Evolutionary conservation across 1,140 invertebrate species (phyloP).

Genomic region (Ladona fulva): DNA sequence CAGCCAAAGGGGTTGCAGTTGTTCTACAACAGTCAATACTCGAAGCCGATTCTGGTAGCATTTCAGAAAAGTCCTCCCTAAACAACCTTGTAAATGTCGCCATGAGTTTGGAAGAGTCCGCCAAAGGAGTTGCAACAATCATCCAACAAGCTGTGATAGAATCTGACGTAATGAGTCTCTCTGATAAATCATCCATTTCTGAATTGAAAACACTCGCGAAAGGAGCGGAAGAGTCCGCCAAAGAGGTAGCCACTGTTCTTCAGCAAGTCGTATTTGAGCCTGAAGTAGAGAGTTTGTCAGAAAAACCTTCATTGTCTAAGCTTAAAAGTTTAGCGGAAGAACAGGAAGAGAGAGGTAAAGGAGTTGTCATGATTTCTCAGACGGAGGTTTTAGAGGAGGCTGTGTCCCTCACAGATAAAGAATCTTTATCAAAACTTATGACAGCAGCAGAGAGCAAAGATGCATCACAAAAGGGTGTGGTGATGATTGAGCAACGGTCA

Average conservation of each 20-base stretch:
- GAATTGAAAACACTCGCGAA: slow-evolving; percentile 16
- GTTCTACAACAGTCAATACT: slow-evolving; percentile 20
- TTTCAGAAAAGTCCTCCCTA: slow-evolving; percentile 18
- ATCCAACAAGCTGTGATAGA: slow-evolving; percentile 27
- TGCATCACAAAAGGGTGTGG: neutral
- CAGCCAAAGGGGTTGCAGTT: slow-evolving; percentile 12
- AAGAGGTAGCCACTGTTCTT: slow-evolving; percentile 12
- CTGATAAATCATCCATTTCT: slow-evolving; percentile 7
- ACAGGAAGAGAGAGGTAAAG: neutral
- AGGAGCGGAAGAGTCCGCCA: slow-evolving; percentile 11
- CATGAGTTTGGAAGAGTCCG: slow-evolving; percentile 32
- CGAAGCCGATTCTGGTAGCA: slow-evolving; percentile 19
- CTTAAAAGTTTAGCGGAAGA: slow-evolving; percentile 17
- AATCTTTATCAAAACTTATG: slow-evolving; percentile 2
- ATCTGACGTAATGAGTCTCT: neutral
- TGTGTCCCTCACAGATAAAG: slow-evolving; percentile 14
- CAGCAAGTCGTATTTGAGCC: slow-evolving; percentile 23
- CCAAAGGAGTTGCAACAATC: slow-evolving; percentile 28
- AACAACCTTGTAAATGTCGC: slow-evolving; percentile 29
- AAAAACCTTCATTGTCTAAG: slow-evolving; percentile 16
- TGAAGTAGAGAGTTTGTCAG: slow-evolving; percentile 16
- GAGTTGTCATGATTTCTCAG: neutral
- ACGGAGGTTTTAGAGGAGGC: slow-evolving; percentile 8
- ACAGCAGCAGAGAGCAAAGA: neutral
- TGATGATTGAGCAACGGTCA: slow-evolving; percentile 9